A percentile compares a stretch with the other conserved stretches of the same genome.
phyloP scores from a whole-genome alignment of 2,888 invertebrate species.

The Plagodis pulveraria region DNA sequence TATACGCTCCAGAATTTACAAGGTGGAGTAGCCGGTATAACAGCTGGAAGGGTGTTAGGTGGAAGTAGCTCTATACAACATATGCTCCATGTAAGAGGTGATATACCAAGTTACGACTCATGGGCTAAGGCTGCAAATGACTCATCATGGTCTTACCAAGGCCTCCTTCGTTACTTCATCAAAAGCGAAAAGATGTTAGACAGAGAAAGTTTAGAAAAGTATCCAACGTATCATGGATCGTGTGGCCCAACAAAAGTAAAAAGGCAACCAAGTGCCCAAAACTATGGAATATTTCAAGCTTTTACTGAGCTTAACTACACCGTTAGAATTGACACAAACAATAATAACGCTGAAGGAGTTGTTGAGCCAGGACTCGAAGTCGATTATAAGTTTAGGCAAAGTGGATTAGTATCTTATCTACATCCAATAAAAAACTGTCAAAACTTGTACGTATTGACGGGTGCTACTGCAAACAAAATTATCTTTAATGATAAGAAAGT shows the following conservation, averaged over 20 bases:
- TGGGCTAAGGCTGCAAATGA: conserved; percentile 48
- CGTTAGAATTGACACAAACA: conserved; percentile 15
- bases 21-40: conserved; percentile 29
- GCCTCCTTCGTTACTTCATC: conserved; percentile 47
- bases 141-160: conserved; percentile 44
- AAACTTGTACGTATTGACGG: conserved; percentile 44
- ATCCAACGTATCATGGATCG: conserved; percentile 38
- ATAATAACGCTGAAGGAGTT: conserved; percentile 42
- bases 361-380: conserved; percentile 39
- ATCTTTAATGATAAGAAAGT: conserved; percentile 52
- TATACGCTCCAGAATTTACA: conserved; percentile 40
- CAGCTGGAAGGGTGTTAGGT: conserved; percentile 56
- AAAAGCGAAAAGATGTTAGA: conserved; percentile 50
- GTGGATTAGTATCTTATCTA: conserved; percentile 42
- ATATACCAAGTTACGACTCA: conserved; percentile 40
- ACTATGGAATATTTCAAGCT: conserved; percentile 32
- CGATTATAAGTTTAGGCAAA: conserved; percentile 32
- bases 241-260: conserved; percentile 42
- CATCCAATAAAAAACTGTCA: conserved; percentile 32
- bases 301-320: conserved; percentile 39
- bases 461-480: conserved; percentile 42
- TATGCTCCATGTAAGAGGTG: conserved; percentile 45
- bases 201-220: conserved; percentile 26
- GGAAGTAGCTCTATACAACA: conserved; percentile 53
- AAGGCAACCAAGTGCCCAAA: conserved; percentile 29